These are phyloP conservation scores for Toxotes chatareus DNA, from an alignment of 2,113 vertebrate genomes.

Conservation along the genomic window DNA sequence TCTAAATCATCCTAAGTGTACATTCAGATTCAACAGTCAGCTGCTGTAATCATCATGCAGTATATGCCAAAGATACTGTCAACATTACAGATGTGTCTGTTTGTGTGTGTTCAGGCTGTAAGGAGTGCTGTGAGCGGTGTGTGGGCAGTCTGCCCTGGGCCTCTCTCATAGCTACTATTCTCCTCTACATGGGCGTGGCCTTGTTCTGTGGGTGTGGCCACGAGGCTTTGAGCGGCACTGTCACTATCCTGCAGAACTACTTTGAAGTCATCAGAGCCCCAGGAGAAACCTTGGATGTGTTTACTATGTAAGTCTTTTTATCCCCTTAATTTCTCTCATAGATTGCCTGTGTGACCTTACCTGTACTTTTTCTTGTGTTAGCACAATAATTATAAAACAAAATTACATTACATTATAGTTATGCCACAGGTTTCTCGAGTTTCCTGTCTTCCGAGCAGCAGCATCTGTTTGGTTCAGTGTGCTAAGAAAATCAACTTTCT, in stretches of 20 bases:
- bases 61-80: background rate
- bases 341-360: background rate
- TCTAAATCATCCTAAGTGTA: background rate
- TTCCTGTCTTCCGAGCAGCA: no score
- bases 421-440: no score
- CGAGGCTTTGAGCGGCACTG: conserved; percentile 95
- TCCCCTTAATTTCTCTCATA: background rate
- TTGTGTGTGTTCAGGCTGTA: conserved; percentile 88
- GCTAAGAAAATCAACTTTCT: background rate
- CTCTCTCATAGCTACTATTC: conserved; percentile 95
- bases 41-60: background rate
- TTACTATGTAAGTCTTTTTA: conserved; percentile 75
- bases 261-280: conserved; percentile 82
- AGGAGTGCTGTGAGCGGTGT: conserved; percentile 98
- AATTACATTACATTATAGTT: no score
- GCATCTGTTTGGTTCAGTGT: no score
- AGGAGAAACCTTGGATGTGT: conserved; percentile 68
- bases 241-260: conserved; percentile 97
- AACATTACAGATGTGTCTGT: background rate
- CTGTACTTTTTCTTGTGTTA: background rate
- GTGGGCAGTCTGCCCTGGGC: conserved; percentile 97
- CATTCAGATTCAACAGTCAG: no score
- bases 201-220: conserved; percentile 98
- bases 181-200: conserved; percentile 96
- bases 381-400: background rate